Conservation (phyloP, 2,797 vertebrate species). For the Parauchenoglanis ngamensis region DNA sequence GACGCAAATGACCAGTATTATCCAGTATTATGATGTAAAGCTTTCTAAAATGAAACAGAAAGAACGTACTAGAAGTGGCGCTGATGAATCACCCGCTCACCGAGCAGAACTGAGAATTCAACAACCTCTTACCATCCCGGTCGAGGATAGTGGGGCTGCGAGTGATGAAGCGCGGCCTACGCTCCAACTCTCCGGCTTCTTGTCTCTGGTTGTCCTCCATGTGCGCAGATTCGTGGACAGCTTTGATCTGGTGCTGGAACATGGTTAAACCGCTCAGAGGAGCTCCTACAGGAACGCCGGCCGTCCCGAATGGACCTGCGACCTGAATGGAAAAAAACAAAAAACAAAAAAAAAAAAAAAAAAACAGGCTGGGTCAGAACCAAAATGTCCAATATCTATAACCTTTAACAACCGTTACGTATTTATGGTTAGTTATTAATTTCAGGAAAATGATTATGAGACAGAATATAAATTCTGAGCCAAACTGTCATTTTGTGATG, state of each 20-base stretch:
- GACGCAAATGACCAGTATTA: neutral
- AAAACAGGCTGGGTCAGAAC: slow-evolving; percentile 7
- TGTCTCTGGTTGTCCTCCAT: slow-evolving; percentile 93
- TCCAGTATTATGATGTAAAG: neutral
- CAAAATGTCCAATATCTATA: no score
- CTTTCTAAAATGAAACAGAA: neutral
- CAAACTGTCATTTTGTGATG: neutral
- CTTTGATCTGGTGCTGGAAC: slow-evolving; percentile 94
- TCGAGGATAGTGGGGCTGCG: slow-evolving; percentile 86
- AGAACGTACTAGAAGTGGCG: neutral
- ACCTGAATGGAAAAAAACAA: slow-evolving; percentile 60
- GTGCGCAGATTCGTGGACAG: slow-evolving; percentile 88
- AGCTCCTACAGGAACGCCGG: slow-evolving; percentile 72
- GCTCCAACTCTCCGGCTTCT: slow-evolving; percentile 86
- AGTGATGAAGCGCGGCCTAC: slow-evolving; percentile 77
- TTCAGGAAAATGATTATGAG: neutral
- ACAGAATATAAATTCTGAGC: neutral
- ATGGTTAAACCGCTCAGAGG: slow-evolving; percentile 87
- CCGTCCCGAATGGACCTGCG: slow-evolving; percentile 66
- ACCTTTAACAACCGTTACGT: neutral
- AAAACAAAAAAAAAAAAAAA: neutral
- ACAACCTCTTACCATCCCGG: slow-evolving; percentile 82
- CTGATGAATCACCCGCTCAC: neutral
- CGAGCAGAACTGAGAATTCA: neutral
- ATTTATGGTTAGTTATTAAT: neutral